Base-by-base conservation (phyloP, 2,888 invertebrate genomes). In the Coleophora flavipennella region DNA sequence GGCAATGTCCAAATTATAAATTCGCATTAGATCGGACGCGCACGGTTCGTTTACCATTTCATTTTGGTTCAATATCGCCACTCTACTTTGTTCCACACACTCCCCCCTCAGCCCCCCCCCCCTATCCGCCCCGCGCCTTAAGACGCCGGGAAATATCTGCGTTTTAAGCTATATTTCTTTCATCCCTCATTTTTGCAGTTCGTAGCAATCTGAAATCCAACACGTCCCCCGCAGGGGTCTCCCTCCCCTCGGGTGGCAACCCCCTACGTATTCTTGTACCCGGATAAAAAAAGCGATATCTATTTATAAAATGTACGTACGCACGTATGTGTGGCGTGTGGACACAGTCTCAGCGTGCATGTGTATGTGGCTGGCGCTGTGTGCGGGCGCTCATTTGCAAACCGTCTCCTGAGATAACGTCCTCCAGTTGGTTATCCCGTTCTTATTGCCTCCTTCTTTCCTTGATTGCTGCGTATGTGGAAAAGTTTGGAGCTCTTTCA, bases 101-200 rank as follows among this genome's bases (percentile, higher is more conserved):
- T 75, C 77, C 75, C 75, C 57, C 47, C 56, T 63, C 50, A 62
- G 60, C 64, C 56, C 57, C 53, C 55, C 57, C 62, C 65, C 68
- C 62, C 63, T 69, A 71, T 75, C 81, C 55, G 57, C 62, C 65
- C 68, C 62, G 64, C 69, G 71, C 75, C 81, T 84, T 78, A 84
- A 83, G 83, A 83, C 79, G 83, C 77, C 83, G 80, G 79, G 80
- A 83, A 84, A 83, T 84, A 85, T 85, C 85, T 85, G 84, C 85
- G 85, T 85, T 85, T 85, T 85, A 85, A 85, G 85, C 85, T 85
- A 85, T 85, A 85, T 85, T 85, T 85, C 85, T 85, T 85, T 85
- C 85, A 85, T 85, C 85, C 85, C 85, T 85, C 85, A 85, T 85
- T 85, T 85, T 85, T 85, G 85, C 85, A 85, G 85, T 85, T 84